phyloP scores from a whole-genome alignment of 2,888 invertebrate genomes.

The Cordilura impudica region DNA sequence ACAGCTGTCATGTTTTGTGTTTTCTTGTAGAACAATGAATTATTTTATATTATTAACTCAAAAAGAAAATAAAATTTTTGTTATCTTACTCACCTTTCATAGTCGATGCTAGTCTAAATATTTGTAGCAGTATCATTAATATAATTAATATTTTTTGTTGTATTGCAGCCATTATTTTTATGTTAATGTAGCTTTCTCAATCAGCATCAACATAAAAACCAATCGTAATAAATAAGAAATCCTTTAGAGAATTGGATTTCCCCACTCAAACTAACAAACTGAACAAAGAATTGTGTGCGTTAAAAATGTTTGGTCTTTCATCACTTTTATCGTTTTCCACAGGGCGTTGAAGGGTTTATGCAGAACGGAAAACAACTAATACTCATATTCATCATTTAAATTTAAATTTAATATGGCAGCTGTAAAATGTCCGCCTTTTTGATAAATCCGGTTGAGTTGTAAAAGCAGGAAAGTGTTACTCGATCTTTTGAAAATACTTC shows the following conservation, averaged over 20 bases:
- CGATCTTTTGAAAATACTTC: background rate
- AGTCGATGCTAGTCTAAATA: background rate
- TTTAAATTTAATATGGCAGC: conserved; percentile 31
- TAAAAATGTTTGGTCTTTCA: conserved; percentile 6
- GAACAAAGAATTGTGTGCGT: background rate
- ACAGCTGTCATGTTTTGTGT: background rate
- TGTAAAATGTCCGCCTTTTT: conserved; percentile 36
- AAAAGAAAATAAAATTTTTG: background rate
- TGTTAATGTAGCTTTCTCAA: conserved; percentile 5
- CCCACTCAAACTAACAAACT: background rate
- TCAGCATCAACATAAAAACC: conserved; percentile 9
- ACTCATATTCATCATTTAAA: conserved; percentile 30
- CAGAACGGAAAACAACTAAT: background rate
- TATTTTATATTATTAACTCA: background rate
- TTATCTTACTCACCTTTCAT: conserved; percentile 56
- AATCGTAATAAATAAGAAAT: background rate
- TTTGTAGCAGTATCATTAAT: conserved; percentile 16
- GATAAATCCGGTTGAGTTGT: background rate
- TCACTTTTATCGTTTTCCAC: conserved; percentile 30
- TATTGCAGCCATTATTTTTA: conserved; percentile 32
- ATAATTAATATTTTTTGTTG: conserved; percentile 31
- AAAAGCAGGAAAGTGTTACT: background rate
- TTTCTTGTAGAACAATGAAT: background rate
- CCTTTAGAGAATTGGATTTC: background rate
- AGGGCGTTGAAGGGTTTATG: background rate